These are phyloP conservation scores for Blera fallax DNA, from an alignment of 2,888 invertebrate species.

Conservation along the genomic window DNA sequence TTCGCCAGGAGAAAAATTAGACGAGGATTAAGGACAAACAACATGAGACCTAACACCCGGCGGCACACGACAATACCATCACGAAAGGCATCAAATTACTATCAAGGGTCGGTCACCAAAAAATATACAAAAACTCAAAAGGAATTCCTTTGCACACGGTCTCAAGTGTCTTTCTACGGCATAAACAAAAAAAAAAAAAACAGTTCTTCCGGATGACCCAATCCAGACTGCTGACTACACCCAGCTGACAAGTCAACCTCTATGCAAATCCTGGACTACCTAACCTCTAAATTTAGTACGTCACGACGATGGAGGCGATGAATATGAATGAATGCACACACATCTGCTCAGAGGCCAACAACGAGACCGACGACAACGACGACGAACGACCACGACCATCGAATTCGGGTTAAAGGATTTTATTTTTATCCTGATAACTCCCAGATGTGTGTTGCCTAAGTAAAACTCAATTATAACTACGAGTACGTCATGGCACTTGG, in stretches of 20 bases:
- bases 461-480: constrained; percentile 57
- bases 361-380: not conserved
- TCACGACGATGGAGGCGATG: constrained; percentile 7
- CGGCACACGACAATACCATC: constrained; percentile 69
- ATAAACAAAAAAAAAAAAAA: constrained; percentile 12
- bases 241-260: constrained; percentile 52
- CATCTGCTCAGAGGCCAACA: constrained; percentile 31
- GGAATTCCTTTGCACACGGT: constrained; percentile 48
- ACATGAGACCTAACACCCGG: constrained; percentile 70
- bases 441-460: constrained; percentile 25
- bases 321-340: constrained; percentile 38
- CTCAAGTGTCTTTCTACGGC: constrained; percentile 23
- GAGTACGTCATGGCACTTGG: constrained; percentile 49
- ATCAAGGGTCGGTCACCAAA: constrained; percentile 42
- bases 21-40: constrained; percentile 67
- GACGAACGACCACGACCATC: not conserved
- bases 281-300: constrained; percentile 53
- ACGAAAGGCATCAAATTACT: constrained; percentile 65
- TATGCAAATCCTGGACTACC: constrained; percentile 48
- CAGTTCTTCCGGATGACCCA: constrained; percentile 48
- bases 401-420: constrained; percentile 17
- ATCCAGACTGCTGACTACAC: constrained; percentile 9
- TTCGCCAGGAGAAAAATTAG: constrained; percentile 52
- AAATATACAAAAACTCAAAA: constrained; percentile 22
- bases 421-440: constrained; percentile 14